Base-by-base conservation (phyloP, 2,797 vertebrate species). In the Melanogrammus aeglefinus region DNA sequence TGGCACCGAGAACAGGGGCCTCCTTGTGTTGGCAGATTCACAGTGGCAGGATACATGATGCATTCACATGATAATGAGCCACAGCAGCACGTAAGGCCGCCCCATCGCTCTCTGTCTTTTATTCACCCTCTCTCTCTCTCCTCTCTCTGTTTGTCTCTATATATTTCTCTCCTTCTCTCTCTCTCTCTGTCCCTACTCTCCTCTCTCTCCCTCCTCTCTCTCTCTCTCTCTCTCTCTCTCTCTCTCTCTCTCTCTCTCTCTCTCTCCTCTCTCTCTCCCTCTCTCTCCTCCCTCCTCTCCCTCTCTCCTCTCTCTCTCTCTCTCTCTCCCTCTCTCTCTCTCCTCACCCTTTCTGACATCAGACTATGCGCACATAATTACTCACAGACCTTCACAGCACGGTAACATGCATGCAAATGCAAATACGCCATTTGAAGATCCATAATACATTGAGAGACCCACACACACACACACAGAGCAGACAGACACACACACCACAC, bases 1-100 rank as follows among this genome's bases (percentile, higher is more conserved):
- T 85, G 84, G 84, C 24, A 86, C 31, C 16, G 76, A 82, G 88
- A 94, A 95, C 94, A 95, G 89, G 91, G 92, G 78, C 72, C 77
- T 85, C 82, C 88, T 95, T 95, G 94, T 95, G 92, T 63, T 88
- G 83, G 84, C 88, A 73, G 75, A 80, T 75, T 81, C 85, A 75
- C 77, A 83, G 81, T 88, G 87, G 91, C 84, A 86, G 88, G 90
- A 94, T 93, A 92, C 90, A 86, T 88, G 90, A 92, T 89, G 90
- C 80, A 94, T 94, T 94, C 92, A 92, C 89, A 93, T 94, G 90
- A 91, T 93, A 95, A 94, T 91, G 88, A 93, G 89, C 72, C 72
- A 82, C 75, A 31, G 80, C 87, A 88, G 39, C 77, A 76, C 73
- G 81, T 38, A 70, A 24, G 7, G 27, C 24, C 24, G 9, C 78